Percentiles rank a stretch among this genome's conserved stretches.
Evolutionary conservation across 2,797 vertebrate genomes (phyloP).

Genomic region (Microcaecilia unicolor): DNA sequence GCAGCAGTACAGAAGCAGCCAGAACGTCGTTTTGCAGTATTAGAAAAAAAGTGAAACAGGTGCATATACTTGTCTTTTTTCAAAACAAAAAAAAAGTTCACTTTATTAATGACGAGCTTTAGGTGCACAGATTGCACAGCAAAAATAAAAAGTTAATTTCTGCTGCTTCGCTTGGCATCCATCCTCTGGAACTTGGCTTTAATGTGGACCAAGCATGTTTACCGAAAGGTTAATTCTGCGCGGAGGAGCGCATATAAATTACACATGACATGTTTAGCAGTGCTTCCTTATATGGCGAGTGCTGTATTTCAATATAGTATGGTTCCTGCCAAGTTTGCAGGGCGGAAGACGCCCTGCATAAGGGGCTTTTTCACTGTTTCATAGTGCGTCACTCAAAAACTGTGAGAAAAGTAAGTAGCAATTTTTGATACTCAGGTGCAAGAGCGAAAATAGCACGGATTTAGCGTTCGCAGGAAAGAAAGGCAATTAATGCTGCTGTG

Average conservation of each 20-base stretch:
- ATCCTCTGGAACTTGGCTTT: conserved; percentile 18
- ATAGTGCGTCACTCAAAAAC: conserved; percentile 61
- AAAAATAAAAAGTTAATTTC: too few species aligned
- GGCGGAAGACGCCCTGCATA: conserved; percentile 48
- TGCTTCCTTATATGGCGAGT: conserved; percentile 72
- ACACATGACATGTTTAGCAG: conserved; percentile 75
- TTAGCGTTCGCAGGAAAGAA: neutral
- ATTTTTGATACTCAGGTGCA: conserved; percentile 1
- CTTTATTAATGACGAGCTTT: too few species aligned
- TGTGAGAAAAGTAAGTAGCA: conserved; percentile 59
- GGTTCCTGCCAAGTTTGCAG: conserved; percentile 61
- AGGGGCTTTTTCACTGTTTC: conserved; percentile 43
- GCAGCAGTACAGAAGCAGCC: too few species aligned
- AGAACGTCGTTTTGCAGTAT: conserved; percentile 16
- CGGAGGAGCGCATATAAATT: conserved; percentile 66
- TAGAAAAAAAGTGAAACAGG: conserved; percentile 17
- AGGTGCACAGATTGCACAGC: too few species aligned
- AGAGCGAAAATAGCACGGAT: neutral
- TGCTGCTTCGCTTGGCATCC: neutral
- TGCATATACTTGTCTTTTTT: conserved; percentile 4
- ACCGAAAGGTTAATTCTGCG: conserved; percentile 66
- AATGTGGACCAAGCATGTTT: conserved; percentile 45
- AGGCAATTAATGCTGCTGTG: neutral
- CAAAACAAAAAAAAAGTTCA: too few species aligned
- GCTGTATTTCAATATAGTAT: conserved; percentile 54